Percentiles rank a stretch among this genome's conserved stretches.
These are phyloP conservation scores for Lordiphosa mommai DNA, from an alignment of 1,140 invertebrate genomes.

Conservation along the genomic window DNA sequence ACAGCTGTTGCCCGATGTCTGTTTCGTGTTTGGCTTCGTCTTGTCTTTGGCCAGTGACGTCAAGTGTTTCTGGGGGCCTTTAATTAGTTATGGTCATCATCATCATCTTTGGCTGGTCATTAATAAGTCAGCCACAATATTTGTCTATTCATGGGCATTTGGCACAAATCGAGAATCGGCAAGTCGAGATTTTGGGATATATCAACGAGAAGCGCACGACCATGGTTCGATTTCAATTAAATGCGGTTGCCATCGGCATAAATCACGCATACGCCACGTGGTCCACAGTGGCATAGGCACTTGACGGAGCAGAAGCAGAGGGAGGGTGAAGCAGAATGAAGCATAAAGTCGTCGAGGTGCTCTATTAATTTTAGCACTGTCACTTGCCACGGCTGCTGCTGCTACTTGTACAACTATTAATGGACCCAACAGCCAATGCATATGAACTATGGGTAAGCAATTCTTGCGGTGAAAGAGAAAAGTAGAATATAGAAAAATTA, in stretches of 20 bases:
- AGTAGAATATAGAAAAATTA: too few species aligned
- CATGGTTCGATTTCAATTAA: slow-evolving; percentile 53
- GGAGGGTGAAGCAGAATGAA: background rate
- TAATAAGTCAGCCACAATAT: slow-evolving; percentile 66
- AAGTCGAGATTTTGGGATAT: slow-evolving; percentile 28
- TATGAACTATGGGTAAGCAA: too few species aligned
- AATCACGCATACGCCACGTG: slow-evolving; percentile 63
- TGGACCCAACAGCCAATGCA: slow-evolving; percentile 1
- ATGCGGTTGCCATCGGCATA: slow-evolving; percentile 47
- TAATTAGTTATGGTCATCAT: slow-evolving; percentile 44
- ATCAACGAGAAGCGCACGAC: slow-evolving; percentile 29
- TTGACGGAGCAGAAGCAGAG: background rate
- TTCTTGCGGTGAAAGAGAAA: too few species aligned
- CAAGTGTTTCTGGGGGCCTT: slow-evolving; percentile 35
- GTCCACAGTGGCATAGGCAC: background rate
- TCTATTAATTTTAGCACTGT: slow-evolving; percentile 65
- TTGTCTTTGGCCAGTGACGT: slow-evolving; percentile 32
- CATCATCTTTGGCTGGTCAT: slow-evolving; percentile 39
- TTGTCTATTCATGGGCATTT: slow-evolving; percentile 52
- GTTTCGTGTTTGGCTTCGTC: background rate
- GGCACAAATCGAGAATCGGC: slow-evolving; percentile 23
- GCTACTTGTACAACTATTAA: slow-evolving; percentile 1
- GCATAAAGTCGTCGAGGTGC: slow-evolving; percentile 41
- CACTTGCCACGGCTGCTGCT: slow-evolving; percentile 58
- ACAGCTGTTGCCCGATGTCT: slow-evolving; percentile 51